A percentile compares a stretch with the other conserved stretches of the same genome.
Conservation (phyloP, 2,113 vertebrate genomes). For the Butorides virescens region DNA sequence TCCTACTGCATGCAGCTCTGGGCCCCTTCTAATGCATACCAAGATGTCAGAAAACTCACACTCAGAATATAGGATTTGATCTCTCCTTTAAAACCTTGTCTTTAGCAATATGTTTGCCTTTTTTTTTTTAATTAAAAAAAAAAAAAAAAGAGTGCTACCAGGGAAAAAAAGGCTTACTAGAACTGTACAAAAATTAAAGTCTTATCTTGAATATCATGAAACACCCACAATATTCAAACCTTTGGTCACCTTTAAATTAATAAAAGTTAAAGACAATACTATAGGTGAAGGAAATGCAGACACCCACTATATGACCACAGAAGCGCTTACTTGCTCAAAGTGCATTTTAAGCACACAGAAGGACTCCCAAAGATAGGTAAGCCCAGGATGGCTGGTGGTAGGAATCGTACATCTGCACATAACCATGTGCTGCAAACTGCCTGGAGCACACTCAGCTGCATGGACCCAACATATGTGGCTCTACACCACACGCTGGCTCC, state of each 20-base stretch:
- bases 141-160: background rate
- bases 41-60: background rate
- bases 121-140: background rate
- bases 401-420: background rate
- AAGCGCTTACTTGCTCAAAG: background rate
- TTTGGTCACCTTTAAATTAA: background rate
- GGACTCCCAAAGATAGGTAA: background rate
- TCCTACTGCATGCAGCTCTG: background rate
- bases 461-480: accelerated
- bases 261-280: background rate
- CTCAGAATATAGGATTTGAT: background rate
- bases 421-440: background rate
- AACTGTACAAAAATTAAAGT: background rate
- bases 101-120: background rate
- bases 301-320: background rate
- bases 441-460: background rate
- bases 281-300: background rate
- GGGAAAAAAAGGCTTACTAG: background rate
- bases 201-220: background rate
- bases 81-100: background rate
- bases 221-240: background rate
- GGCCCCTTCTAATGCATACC: background rate
- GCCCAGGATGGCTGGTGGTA: background rate
- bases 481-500: accelerated
- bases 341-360: background rate